Conservation (phyloP, 2,888 invertebrate genomes). For the Pollenia griseotomentosa region DNA sequence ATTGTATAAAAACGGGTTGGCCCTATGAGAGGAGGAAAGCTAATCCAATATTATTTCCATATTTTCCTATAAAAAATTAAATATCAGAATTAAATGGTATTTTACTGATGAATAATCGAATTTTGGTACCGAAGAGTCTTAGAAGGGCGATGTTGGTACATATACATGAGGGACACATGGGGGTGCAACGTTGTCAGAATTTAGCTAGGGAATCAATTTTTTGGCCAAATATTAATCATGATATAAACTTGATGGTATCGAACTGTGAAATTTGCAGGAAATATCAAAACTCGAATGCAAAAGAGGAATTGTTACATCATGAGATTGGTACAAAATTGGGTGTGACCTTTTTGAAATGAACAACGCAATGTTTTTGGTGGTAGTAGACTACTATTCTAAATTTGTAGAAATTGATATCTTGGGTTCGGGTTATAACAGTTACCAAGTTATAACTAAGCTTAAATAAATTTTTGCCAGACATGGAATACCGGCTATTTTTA, state of each 20-base stretch:
- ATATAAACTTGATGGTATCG: background rate
- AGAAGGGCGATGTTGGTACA: too few relatives aligned
- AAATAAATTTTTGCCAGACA: too few relatives aligned
- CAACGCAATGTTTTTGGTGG: constrained; percentile 59
- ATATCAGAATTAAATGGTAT: too few relatives aligned
- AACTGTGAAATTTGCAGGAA: background rate
- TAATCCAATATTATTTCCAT: too few relatives aligned
- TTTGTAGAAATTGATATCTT: constrained; percentile 67
- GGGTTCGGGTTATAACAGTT: constrained; percentile 40
- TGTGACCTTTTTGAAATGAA: constrained; percentile 29
- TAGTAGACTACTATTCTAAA: constrained; percentile 72
- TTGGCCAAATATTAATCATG: background rate
- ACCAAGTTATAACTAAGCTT: too few relatives aligned
- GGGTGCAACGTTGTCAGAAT: background rate
- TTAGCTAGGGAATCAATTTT: background rate
- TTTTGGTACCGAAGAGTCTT: too few relatives aligned
- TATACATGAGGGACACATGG: background rate
- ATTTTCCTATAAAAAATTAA: too few relatives aligned
- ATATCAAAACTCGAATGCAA: background rate
- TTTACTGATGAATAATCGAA: too few relatives aligned
- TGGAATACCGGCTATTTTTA: too few relatives aligned
- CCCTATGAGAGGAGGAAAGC: too few relatives aligned
- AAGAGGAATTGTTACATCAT: constrained; percentile 25
- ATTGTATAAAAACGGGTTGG: too few relatives aligned
- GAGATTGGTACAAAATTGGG: constrained; percentile 60